Conservation (phyloP, 1,140 invertebrate genomes). For the Drosophila rufa region DNA sequence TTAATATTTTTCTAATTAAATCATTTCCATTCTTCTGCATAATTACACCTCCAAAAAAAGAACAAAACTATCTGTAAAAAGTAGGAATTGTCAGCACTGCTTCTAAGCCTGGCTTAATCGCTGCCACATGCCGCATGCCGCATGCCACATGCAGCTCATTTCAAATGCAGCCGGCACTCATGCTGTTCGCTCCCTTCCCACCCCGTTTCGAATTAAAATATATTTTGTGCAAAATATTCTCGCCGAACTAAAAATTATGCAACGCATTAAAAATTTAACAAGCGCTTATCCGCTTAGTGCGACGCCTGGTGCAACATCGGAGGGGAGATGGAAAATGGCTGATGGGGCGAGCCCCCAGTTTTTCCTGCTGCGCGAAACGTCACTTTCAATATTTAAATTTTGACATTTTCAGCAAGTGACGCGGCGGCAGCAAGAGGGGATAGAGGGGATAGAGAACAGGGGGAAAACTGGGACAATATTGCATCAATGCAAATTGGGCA, state of each 20-base stretch:
- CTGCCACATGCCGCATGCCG: conserved; percentile 18
- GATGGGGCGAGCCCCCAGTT: neutral
- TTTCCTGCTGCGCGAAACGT: conserved; percentile 31
- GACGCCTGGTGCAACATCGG: conserved; percentile 49
- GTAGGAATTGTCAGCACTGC: neutral
- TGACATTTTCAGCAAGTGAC: conserved; percentile 64
- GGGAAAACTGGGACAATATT: conserved; percentile 29
- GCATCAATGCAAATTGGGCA: conserved; percentile 76
- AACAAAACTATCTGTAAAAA: neutral
- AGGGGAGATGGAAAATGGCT: conserved; percentile 7
- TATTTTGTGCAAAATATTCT: conserved; percentile 70
- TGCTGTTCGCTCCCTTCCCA: conserved; percentile 2
- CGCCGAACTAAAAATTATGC: conserved; percentile 78
- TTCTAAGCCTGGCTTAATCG: conserved; percentile 42
- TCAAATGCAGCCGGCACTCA: conserved; percentile 50
- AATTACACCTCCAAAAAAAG: neutral
- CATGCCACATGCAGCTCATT: conserved; percentile 53
- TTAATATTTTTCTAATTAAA: neutral
- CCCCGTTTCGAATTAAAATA: conserved; percentile 65
- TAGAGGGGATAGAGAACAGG: too few relatives aligned
- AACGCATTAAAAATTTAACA: conserved; percentile 83
- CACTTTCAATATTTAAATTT: conserved; percentile 81
- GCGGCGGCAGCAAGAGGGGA: neutral
- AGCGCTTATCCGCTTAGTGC: conserved; percentile 81
- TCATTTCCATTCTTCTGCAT: neutral